Evolutionary conservation across 2,888 invertebrate genomes (phyloP).

Genomic region (Trichogramma dendrolimi): DNA sequence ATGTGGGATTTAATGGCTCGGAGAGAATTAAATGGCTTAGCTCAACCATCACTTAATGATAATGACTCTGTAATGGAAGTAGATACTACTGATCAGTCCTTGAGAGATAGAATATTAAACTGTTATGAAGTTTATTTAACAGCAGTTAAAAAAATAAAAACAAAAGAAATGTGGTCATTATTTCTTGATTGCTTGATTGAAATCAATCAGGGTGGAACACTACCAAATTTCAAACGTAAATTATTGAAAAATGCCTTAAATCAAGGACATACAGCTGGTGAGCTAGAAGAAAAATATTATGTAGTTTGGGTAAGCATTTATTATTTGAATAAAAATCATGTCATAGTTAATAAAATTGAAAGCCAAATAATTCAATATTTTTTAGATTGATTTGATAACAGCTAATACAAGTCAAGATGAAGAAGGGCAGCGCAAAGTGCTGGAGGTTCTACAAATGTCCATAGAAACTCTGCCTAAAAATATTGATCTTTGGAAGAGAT

Average conservation of each 20-base stretch:
- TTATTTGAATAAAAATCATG: neutral
- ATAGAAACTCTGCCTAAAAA: constrained; percentile 53
- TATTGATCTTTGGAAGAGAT: constrained; percentile 55
- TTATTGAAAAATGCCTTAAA: constrained; percentile 54
- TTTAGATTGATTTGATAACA: constrained; percentile 43
- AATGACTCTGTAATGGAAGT: constrained; percentile 34
- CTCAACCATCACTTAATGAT: constrained; percentile 35
- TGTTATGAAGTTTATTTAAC: constrained; percentile 55
- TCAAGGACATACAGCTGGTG: constrained; percentile 53
- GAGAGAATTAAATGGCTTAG: constrained; percentile 57
- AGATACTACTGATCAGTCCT: constrained; percentile 39
- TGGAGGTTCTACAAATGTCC: constrained; percentile 50
- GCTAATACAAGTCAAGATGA: constrained; percentile 33
- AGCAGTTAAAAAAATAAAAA: constrained; percentile 54
- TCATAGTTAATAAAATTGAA: neutral
- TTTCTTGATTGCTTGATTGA: constrained; percentile 59
- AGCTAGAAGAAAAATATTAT: constrained; percentile 55
- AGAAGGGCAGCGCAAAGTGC: constrained; percentile 40
- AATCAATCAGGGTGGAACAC: constrained; percentile 53
- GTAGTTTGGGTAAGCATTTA: constrained; percentile 48
- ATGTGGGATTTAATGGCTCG: constrained; percentile 62
- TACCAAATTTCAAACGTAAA: constrained; percentile 54
- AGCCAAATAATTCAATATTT: constrained; percentile 2
- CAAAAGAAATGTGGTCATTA: constrained; percentile 56
- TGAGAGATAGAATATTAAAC: constrained; percentile 52